These are phyloP conservation scores for Acrocephalus kingi DNA, from an alignment of 2,113 vertebrate species.

Conservation along the genomic window DNA sequence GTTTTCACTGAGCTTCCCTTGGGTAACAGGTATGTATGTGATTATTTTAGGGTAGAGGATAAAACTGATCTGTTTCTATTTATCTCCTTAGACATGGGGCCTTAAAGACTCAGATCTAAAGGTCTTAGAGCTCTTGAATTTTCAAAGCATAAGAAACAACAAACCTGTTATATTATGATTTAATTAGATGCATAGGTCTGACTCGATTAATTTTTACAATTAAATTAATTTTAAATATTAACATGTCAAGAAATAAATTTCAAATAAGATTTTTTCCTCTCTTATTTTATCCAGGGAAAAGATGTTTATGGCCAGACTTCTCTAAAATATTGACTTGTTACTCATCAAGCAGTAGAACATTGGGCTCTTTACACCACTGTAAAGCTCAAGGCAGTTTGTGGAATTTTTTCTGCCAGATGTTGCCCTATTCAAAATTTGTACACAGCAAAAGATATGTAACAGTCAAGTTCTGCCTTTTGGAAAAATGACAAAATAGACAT, in stretches of 20 bases:
- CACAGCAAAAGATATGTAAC: conserved; percentile 31
- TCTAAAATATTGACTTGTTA: background rate
- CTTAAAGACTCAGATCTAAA: background rate
- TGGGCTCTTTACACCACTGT: background rate
- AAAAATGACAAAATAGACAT: conserved; percentile 72
- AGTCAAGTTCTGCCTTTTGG: conserved; percentile 55
- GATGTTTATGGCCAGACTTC: background rate
- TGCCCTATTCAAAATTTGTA: conserved; percentile 30
- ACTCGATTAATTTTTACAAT: background rate
- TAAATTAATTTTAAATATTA: background rate
- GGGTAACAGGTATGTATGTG: background rate
- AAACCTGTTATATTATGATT: background rate
- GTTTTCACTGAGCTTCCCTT: background rate
- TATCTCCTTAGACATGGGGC: background rate
- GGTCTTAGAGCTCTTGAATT: background rate
- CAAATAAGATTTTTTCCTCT: background rate
- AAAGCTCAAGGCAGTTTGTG: background rate
- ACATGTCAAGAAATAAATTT: background rate
- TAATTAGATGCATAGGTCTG: background rate
- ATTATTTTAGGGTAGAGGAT: background rate
- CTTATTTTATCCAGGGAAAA: background rate
- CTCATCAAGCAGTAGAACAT: background rate
- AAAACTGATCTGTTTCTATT: background rate
- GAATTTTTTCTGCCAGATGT: conserved; percentile 36
- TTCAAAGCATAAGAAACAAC: background rate